Base-by-base conservation (phyloP, 2,797 vertebrate genomes). In the Hephaestus fuliginosus region DNA sequence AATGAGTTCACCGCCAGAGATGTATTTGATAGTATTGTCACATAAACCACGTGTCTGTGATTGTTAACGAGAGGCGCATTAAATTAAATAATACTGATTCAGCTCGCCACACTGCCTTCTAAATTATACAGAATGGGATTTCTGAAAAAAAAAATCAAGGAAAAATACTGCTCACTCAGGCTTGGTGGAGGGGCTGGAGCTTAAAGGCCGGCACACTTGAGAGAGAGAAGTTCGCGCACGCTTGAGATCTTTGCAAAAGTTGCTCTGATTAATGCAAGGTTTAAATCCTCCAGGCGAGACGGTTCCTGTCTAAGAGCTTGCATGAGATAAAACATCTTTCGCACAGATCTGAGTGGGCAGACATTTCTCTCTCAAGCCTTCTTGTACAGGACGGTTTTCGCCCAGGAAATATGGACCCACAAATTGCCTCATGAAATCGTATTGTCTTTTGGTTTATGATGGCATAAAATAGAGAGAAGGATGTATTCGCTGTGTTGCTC, bases 241-340 rank as follows among this genome's bases (percentile, higher is more conserved):
- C 49, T 33, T 33, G 30, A 41, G 70, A 76, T 61, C 64, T 49
- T 49, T 39, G 22, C 57, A 48, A 44, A 78, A 18, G n/a, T 57
- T 3, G 9, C 20, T 69, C 46, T 46, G n/a, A 87, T 70, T 73
- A 69, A 60, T 66, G 30, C 41, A 14, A 46, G 25, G 30, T 82
- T 70, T 72, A 61, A 74, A 77, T 83, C 70, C 67, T 80, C 48
- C 49, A 51, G 76, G 46, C 46, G 3, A 36, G 72, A 70, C 43
- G 14, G n/a, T 39, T 78, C 76, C 49, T 61, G 20, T 71, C 62
- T 25, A 48, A 56, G 72, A 58, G 52, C 44, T 30, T 20, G 52
- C 8, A 8, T 20, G 67, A 79, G 74, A 74, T 62, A 36, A 70
- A 80, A 64, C 18, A 36, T 74, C 22, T 64, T 61, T 20, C 56